Evolutionary conservation across 2,797 vertebrate species (phyloP), one percentile per base, ranked within the genome.

Genomic region (Rhadinocentrus ornatus): DNA sequence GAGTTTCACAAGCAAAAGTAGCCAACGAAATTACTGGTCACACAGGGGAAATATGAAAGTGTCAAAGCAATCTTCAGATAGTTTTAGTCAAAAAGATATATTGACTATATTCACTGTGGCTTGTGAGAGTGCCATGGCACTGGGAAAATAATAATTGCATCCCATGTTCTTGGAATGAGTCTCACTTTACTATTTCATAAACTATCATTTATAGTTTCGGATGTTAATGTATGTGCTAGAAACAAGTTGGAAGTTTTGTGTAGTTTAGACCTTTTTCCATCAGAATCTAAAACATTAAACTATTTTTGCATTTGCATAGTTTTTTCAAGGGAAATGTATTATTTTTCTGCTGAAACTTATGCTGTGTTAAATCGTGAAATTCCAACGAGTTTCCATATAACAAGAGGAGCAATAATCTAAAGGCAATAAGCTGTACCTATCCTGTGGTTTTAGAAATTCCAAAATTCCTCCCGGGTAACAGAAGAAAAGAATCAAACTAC

Each of bases 401-500:
- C 35, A 62, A 44, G 72, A 65, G 50, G 3, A 74, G 55, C 66
- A 67, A 50, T 66, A 75, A 71, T 64, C 63, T 60, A 52, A 78
- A 74, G 71, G 66, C 66, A 68, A 75, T 35, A 63, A 68, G 50
- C 27, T 39, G 29, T 31, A 72, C 22, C 52, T 74, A 59, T 81
- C 66, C 24, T 58, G 37, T 65, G n/a, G 50, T 68, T 74, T 58
- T 48, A 65, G 37, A 62, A 46, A 61, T 37, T 80, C 27, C 68
- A 54, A 69, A 77, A 48, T 15, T 41, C 69, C 48, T 29, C 62
- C 78, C 73, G 78, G 39, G 69, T 69, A 52, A 73, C 66, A 86
- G 73, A 82, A 82, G 56, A 50, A 78, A 69, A 22, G 13, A 50
- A 82, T 75, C 59, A 31, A 83, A 74, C 48, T 73, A 10, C 61